Evolutionary conservation across 2,797 vertebrate species (phyloP).

Genomic region (Bufotes viridis): DNA sequence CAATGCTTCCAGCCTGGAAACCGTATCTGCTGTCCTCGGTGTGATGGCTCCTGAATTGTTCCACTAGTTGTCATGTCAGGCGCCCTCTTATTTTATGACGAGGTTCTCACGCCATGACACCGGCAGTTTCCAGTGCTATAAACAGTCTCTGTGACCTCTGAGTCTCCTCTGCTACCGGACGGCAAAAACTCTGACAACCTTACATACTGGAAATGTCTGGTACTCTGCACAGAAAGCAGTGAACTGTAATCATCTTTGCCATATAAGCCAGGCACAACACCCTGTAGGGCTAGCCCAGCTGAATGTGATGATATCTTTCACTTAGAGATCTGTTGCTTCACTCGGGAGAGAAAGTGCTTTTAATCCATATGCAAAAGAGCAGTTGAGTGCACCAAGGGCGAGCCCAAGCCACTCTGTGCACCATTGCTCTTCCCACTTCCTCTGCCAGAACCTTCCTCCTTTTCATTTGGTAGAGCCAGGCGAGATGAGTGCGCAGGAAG

Average conservation of each 20-base stretch:
- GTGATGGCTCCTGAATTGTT: background rate
- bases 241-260: background rate
- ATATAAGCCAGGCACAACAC: background rate
- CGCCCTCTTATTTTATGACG: background rate
- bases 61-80: background rate
- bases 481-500: too few relatives aligned
- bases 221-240: background rate
- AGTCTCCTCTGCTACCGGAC: background rate
- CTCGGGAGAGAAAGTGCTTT: too few relatives aligned
- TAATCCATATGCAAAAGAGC: too few relatives aligned
- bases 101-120: background rate
- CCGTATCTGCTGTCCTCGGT: background rate
- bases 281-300: too few relatives aligned
- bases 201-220: background rate
- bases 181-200: background rate
- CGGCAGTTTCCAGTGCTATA: background rate
- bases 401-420: too few relatives aligned
- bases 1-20: background rate
- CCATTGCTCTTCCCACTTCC: too few relatives aligned
- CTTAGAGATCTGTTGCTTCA: too few relatives aligned
- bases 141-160: background rate
- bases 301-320: too few relatives aligned
- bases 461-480: too few relatives aligned
- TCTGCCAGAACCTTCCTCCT: too few relatives aligned
- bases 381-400: too few relatives aligned